Evolutionary conservation across 37 sponge, comb jelly and placozoan species (phyloP).

Genomic region (Chondrosia reniformis): DNA sequence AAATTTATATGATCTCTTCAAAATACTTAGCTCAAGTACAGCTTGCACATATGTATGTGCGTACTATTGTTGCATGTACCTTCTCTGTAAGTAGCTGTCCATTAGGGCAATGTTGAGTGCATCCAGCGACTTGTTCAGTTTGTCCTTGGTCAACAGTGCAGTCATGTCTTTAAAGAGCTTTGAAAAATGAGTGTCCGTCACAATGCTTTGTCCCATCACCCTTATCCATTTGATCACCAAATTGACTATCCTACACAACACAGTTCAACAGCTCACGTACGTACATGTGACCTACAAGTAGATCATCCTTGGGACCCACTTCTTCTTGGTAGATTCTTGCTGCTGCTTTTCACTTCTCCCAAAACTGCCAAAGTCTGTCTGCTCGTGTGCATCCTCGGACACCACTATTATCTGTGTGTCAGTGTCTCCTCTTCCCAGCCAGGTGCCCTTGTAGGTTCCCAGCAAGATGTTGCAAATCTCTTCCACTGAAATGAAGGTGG

Average conservation of each 20-base stretch:
- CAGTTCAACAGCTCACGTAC: neutral
- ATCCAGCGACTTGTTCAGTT: constrained; percentile 16
- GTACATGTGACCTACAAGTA: neutral
- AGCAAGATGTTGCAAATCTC: constrained; percentile 55
- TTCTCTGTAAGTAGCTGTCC: constrained; percentile 28
- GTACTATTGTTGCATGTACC: neutral
- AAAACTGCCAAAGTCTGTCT: neutral
- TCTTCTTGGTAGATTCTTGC: constrained; percentile 33
- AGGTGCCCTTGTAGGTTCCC: constrained; percentile 30
- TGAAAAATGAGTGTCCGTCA: constrained; percentile 47
- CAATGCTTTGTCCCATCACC: constrained; percentile 40
- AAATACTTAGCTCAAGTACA: no score
- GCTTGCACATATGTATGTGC: no score
- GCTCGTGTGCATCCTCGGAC: neutral
- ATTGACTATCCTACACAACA: constrained; percentile 32
- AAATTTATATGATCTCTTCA: no score
- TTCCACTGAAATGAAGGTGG: constrained; percentile 62
- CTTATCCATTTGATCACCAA: constrained; percentile 49
- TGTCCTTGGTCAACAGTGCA: constrained; percentile 35
- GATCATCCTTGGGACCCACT: neutral
- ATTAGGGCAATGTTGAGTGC: constrained; percentile 23
- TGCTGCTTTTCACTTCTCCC: no score
- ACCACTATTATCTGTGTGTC: neutral
- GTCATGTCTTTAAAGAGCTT: constrained; percentile 45
- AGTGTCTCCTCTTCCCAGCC: no score